Evolutionary conservation across 1,140 invertebrate species (phyloP).

Genomic region (Belonocnema kinseyi): DNA sequence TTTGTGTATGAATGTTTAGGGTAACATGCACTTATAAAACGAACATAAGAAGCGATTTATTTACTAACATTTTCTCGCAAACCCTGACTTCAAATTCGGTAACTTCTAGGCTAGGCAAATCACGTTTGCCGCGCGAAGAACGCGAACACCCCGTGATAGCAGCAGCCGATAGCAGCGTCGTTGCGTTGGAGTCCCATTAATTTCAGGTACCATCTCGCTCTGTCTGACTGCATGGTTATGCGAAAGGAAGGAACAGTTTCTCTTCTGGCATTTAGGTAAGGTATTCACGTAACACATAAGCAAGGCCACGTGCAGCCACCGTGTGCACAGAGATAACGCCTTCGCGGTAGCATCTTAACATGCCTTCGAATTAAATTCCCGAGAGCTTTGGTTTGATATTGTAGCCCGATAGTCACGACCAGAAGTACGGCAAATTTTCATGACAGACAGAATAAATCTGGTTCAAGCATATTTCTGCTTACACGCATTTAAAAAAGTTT

Average conservation of each 20-base stretch:
- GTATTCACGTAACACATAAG: conserved; percentile 70
- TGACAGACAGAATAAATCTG: too few species aligned
- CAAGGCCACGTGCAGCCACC: conserved; percentile 61
- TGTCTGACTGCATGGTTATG: conserved; percentile 47
- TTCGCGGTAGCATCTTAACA: conserved; percentile 53
- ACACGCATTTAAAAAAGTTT: too few species aligned
- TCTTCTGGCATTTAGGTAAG: conserved; percentile 60
- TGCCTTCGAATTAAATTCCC: conserved; percentile 50
- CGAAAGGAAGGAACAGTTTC: conserved; percentile 44
- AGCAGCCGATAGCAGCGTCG: conserved; percentile 43
- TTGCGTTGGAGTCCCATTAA: conserved; percentile 44
- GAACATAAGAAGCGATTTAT: too few species aligned
- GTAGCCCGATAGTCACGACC: conserved; percentile 25
- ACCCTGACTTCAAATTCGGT: conserved; percentile 46
- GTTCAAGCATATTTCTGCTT: too few species aligned
- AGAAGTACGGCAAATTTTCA: too few species aligned
- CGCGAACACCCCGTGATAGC: conserved; percentile 52
- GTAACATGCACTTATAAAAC: too few species aligned
- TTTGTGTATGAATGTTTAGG: too few species aligned
- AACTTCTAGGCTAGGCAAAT: conserved; percentile 58
- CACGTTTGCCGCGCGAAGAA: conserved; percentile 50
- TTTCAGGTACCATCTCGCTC: conserved; percentile 52
- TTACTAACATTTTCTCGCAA: conserved; percentile 28
- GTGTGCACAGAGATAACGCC: conserved; percentile 66
- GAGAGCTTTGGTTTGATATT: conserved; percentile 51